A percentile compares a stretch with the other conserved stretches of the same genome.
Evolutionary conservation across 2,113 vertebrate species (phyloP).

Genomic region (Corythaeola cristata): DNA sequence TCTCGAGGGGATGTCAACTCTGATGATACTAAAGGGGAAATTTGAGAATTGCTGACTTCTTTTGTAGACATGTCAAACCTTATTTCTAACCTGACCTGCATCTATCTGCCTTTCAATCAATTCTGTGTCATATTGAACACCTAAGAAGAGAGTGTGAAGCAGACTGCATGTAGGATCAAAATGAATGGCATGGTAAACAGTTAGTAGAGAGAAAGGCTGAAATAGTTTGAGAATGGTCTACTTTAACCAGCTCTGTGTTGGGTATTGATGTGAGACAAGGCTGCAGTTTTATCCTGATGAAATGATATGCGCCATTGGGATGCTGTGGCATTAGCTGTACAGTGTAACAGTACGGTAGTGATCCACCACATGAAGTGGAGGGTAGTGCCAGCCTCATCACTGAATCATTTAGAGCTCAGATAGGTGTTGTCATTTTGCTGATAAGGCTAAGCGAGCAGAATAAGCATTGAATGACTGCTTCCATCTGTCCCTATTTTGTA

Average conservation of each 20-base stretch:
- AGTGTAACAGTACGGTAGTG: not conserved
- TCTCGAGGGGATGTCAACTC: not conserved
- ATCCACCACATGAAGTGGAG: rapidly evolving
- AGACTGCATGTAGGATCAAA: not conserved
- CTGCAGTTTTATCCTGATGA: not conserved
- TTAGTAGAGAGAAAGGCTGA: not conserved
- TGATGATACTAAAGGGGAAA: not conserved
- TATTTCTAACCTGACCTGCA: not conserved
- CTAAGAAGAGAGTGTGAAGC: not conserved
- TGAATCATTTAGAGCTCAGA: not conserved
- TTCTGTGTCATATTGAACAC: not conserved
- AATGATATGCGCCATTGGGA: rapidly evolving
- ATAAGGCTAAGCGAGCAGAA: not conserved
- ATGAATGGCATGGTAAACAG: not conserved
- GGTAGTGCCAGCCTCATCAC: not conserved
- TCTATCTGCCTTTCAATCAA: not conserved
- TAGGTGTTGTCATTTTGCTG: not conserved
- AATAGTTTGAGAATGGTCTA: not conserved
- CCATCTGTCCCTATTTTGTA: not conserved
- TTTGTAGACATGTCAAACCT: not conserved
- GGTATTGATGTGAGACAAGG: not conserved
- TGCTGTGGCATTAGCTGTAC: not conserved
- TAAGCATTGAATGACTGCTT: not conserved
- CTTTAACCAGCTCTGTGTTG: not conserved
- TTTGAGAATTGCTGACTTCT: not conserved